phyloP scores from a whole-genome alignment of 2,797 vertebrate species.

The Cossypha caffra region DNA sequence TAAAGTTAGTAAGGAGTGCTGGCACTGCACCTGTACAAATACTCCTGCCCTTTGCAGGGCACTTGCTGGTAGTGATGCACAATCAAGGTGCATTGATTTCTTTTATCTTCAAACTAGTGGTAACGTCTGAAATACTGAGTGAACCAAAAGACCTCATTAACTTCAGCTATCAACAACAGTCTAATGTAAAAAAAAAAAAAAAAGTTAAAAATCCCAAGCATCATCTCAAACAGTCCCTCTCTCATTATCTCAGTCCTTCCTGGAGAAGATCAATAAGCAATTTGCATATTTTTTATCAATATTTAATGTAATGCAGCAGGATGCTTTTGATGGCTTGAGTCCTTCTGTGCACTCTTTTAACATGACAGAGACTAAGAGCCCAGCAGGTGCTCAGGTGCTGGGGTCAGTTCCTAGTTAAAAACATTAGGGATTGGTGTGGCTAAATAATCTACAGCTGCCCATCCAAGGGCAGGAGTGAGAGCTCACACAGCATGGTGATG shows the following conservation, averaged over 20 bases:
- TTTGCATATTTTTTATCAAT: slow-evolving; percentile 91
- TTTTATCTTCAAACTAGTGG: slow-evolving; percentile 47
- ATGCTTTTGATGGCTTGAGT: slow-evolving; percentile 79
- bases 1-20: background rate
- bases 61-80: slow-evolving; percentile 40
- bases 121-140: slow-evolving; percentile 55
- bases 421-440: slow-evolving; percentile 73
- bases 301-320: slow-evolving; percentile 87
- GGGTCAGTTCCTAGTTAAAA: slow-evolving; percentile 76
- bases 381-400: slow-evolving; percentile 73
- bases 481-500: slow-evolving; percentile 77
- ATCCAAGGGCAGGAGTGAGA: slow-evolving; percentile 65
- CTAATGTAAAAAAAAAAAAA: slow-evolving; percentile 42
- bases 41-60: slow-evolving; percentile 27
- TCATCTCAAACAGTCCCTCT: slow-evolving; percentile 64
- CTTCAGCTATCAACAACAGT: slow-evolving; percentile 52
- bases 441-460: slow-evolving; percentile 83
- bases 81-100: slow-evolving; percentile 63
- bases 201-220: slow-evolving; percentile 73
- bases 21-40: slow-evolving; percentile 54
- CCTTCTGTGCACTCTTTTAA: slow-evolving; percentile 80
- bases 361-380: slow-evolving; percentile 80
- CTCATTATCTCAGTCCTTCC: slow-evolving; percentile 72
- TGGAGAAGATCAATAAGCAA: slow-evolving; percentile 84
- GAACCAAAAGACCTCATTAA: slow-evolving; percentile 62